These are phyloP conservation scores for Acleris laterana DNA, from an alignment of 2,888 invertebrate genomes.

Conservation along the genomic window DNA sequence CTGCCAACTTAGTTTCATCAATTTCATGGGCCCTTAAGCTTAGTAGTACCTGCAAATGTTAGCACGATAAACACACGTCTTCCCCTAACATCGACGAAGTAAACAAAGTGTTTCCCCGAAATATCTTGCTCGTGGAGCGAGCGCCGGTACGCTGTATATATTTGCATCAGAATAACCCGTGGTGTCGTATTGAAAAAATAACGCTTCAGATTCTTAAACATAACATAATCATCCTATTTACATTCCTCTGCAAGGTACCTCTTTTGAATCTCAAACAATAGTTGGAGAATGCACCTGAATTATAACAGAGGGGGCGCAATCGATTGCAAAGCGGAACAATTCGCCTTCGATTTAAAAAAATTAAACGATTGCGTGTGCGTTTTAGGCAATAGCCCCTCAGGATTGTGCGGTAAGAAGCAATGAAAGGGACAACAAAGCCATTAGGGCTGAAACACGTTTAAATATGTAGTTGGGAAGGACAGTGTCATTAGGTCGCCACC, in stretches of 20 bases:
- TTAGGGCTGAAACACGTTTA: conserved; percentile 25
- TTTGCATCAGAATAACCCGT: conserved; percentile 7
- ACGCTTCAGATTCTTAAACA: too few relatives aligned
- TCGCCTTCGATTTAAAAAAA: too few relatives aligned
- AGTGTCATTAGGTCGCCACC: conserved; percentile 16
- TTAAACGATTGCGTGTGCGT: too few relatives aligned
- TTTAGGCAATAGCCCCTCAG: too few relatives aligned
- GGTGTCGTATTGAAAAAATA: background rate
- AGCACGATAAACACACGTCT: conserved; percentile 16
- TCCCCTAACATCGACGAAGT: conserved; percentile 5
- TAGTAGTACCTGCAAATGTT: conserved; percentile 21
- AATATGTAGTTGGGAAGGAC: conserved; percentile 29
- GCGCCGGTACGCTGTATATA: conserved; percentile 10
- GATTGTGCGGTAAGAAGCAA: conserved; percentile 11
- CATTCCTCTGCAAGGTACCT: background rate
- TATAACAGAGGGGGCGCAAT: too few relatives aligned
- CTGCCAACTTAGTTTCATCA: conserved; percentile 9
- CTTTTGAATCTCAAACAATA: background rate
- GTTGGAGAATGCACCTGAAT: conserved; percentile 4
- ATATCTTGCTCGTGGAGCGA: conserved; percentile 16
- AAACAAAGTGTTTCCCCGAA: conserved; percentile 15
- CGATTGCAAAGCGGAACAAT: too few relatives aligned
- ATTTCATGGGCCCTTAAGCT: conserved; percentile 16
- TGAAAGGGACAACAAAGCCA: conserved; percentile 9
- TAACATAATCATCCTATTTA: too few relatives aligned